Percentiles rank a stretch among this genome's conserved stretches.
phyloP scores from a whole-genome alignment of 2,113 vertebrate genomes.

The Pseudorectes ferrugineus region DNA sequence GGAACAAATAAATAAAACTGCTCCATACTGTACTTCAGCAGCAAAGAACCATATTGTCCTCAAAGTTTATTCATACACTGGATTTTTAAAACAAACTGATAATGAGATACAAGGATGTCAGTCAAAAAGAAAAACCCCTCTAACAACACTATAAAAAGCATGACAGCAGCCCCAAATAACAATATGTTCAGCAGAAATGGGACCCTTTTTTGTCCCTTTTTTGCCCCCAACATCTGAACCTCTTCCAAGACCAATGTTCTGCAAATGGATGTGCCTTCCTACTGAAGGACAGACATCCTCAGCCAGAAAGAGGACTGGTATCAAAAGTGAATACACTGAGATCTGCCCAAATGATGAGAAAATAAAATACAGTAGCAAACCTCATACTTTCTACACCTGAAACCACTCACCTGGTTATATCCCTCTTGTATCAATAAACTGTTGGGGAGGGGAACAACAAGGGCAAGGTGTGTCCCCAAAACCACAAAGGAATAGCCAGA shows the following conservation, averaged over 20 bases:
- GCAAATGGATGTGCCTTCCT: neutral
- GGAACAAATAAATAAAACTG: neutral
- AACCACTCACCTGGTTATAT: conserved; percentile 67
- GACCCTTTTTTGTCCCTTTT: neutral
- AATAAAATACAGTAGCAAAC: neutral
- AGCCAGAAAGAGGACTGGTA: neutral
- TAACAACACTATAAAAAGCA: neutral
- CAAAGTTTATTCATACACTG: neutral
- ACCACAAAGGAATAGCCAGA: conserved; percentile 74
- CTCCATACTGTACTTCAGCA: neutral
- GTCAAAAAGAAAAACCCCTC: neutral
- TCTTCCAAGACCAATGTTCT: neutral
- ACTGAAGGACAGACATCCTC: neutral
- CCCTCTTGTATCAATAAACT: conserved; percentile 70
- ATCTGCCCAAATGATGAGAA: neutral
- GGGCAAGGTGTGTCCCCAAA: conserved; percentile 54
- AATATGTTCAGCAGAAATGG: neutral
- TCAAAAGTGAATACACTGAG: neutral
- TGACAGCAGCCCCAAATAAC: neutral
- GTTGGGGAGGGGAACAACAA: conserved; percentile 49
- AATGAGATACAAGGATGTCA: neutral
- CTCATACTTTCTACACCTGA: neutral
- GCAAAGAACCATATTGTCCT: neutral
- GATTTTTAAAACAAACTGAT: neutral
- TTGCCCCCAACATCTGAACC: neutral